A percentile compares a stretch with the other conserved stretches of the same genome.
phyloP scores from a whole-genome alignment of 2,888 invertebrate genomes.

The Mesorhabditis spiculigera region DNA sequence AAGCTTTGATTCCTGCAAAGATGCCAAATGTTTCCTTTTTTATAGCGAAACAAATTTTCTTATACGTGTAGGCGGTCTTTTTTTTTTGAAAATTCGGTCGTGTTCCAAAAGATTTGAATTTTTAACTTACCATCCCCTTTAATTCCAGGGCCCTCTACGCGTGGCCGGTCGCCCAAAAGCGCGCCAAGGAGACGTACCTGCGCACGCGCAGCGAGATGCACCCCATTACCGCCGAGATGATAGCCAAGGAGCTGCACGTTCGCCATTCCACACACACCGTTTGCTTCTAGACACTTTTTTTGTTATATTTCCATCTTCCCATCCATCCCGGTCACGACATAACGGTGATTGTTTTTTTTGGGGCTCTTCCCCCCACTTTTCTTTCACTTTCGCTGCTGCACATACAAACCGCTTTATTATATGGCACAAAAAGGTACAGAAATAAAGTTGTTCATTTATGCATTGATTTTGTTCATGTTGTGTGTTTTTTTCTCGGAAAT shows the following conservation, averaged over 20 bases:
- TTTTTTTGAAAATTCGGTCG: background rate
- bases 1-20: no score
- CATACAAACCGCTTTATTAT: background rate
- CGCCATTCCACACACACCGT: constrained; percentile 41
- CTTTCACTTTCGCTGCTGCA: background rate
- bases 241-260: constrained; percentile 41
- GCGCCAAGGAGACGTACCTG: constrained; percentile 34
- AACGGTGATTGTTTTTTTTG: background rate
- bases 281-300: constrained; percentile 25
- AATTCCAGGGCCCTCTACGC: constrained; percentile 32
- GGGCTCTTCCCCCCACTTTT: background rate
- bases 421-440: background rate
- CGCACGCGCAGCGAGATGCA: constrained; percentile 33
- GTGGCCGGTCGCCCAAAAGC: constrained; percentile 32
- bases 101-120: background rate
- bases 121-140: background rate
- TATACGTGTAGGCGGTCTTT: background rate
- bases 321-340: no score
- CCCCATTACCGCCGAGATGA: constrained; percentile 46
- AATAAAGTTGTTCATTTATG: background rate
- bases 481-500: background rate
- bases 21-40: no score
- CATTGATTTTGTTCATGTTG: background rate
- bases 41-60: no score
- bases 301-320: no score